Evolutionary conservation across 2,113 vertebrate species (phyloP), one percentile per base, ranked within the genome.

Genomic region (Tyto alba): DNA sequence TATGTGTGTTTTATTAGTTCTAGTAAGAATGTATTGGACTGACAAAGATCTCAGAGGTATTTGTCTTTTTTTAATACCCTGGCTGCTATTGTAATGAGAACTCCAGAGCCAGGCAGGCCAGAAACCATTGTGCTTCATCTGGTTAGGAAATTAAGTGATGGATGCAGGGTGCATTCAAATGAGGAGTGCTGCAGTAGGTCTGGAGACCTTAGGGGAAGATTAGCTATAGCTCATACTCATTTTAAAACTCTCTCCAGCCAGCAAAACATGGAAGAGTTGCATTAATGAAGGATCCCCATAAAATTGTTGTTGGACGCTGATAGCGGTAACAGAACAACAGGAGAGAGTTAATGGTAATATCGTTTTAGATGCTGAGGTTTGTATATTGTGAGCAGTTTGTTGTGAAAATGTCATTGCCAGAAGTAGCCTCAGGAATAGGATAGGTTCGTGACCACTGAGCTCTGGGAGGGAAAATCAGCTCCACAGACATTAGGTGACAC

Each of bases 71-170:
- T 89, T 62, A 90, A 95, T 89, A 88, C 72, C 32, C 64, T 88
- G 82, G 32, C 48, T 80, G 87, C 59, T 86, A 89, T 81, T 78
- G 64, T 74, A 96, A 80, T 60, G 74, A 93, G 89, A 87, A 43
- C 48, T 85, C 48, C 32, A 52, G 85, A 93, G 79, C 73, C 80
- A 92, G 83, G 53, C 41, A 3, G 94, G 53, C 60, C 86, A 89
- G 86, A 69, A 90, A 76, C 69, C 67, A 85, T 76, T 4, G 5
- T 79, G 91, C 53, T 91, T 93, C 53, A 67, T 82, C 94, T 93
- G 76, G 30, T 90, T 92, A 68, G 96, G 94, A 97, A 96, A 96
- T 95, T 72, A 85, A 79, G 66, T 57, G 92, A 66, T 73, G 45
- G 78, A 94, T 4, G 38, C 48, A 12, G 69, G 26, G 22, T 47